Base-by-base conservation (phyloP, 2,113 vertebrate genomes). In the Nettapus auritus region DNA sequence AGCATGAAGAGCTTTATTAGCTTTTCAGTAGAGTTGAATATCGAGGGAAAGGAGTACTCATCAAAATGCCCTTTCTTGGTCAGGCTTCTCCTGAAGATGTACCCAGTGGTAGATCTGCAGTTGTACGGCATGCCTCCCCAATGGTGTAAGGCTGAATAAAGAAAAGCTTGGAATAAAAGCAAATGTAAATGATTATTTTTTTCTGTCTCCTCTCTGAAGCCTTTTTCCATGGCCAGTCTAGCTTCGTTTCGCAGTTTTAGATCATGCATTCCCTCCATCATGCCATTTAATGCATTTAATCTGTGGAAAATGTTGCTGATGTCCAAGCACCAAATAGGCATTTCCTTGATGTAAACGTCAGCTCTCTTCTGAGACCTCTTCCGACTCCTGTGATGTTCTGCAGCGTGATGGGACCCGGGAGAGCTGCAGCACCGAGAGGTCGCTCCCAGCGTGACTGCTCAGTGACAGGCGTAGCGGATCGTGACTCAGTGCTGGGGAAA, bases 361-460 rank as follows among this genome's bases (percentile, higher is more conserved):
- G 22, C 52, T 89, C 52, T 42, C 17, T 42, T 56, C 31, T 59
- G 77, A 46, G 84, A 42, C 22, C 16, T 44, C n/a, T 40, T 55
- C 59, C 68, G n/a, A 34, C 8, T 50, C 36, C 79, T 57, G 22
- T 2, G 21, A 25, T 74, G 59, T 16, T 55, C 56, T 57, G 28
- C 5, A 2, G 71, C 83, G 48, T 76, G 0, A 1, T 67, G 67
- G 67, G 19, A 4, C 40, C 3, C 20, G 42, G n/a, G 52, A 66
- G 71, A 29, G 28, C n/a, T 60, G 85, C 78, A 12, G 62, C 12
- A 31, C 56, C 0, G 0, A 6, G 80, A 31, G 78, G 63, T 44
- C 28, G 16, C 56, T 1, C 1, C 0, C 0, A 8, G 8, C 8
- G 34, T 29, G 40, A 6, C 62, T 3, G 0, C 7, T 19, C 33